Evolutionary conservation across 2,113 vertebrate species (phyloP).

Genomic region (Pollachius pollachius): DNA sequence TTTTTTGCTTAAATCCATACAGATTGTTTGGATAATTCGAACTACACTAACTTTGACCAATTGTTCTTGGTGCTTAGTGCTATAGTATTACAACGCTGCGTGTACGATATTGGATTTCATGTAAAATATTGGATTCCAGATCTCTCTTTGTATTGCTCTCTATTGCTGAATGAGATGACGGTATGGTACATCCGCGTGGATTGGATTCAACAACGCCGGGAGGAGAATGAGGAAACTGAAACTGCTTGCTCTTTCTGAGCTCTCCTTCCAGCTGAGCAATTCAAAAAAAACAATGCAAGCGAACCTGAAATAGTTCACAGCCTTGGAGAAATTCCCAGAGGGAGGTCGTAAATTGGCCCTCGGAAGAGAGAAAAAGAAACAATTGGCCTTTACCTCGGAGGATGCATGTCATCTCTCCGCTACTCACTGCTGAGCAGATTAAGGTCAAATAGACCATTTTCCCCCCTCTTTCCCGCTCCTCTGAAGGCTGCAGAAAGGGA

Average conservation of each 20-base stretch:
- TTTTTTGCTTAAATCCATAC: too few species aligned
- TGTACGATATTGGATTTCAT: too few species aligned
- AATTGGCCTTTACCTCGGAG: constrained; percentile 76
- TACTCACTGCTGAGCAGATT: constrained; percentile 73
- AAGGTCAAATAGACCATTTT: constrained; percentile 73
- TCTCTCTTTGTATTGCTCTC: not conserved
- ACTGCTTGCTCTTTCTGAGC: constrained; percentile 38
- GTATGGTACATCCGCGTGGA: not conserved
- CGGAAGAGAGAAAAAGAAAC: constrained; percentile 61
- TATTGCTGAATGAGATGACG: constrained; percentile 1
- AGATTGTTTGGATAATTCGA: too few species aligned
- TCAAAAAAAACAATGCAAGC: constrained; percentile 46
- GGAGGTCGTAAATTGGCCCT: constrained; percentile 69
- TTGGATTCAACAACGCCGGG: constrained; percentile 23
- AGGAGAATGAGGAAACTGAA: constrained; percentile 25
- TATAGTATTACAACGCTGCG: too few species aligned
- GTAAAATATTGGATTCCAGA: not conserved
- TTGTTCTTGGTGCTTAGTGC: too few species aligned
- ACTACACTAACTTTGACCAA: too few species aligned
- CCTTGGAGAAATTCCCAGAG: constrained; percentile 43
- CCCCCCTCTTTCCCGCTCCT: constrained; percentile 34
- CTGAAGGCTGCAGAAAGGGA: constrained; percentile 52
- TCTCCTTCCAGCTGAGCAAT: constrained; percentile 39
- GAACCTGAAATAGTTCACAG: constrained; percentile 62
- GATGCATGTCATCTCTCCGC: constrained; percentile 75